Conservation (phyloP, 2,113 vertebrate genomes). For the Corythornis cristatus region DNA sequence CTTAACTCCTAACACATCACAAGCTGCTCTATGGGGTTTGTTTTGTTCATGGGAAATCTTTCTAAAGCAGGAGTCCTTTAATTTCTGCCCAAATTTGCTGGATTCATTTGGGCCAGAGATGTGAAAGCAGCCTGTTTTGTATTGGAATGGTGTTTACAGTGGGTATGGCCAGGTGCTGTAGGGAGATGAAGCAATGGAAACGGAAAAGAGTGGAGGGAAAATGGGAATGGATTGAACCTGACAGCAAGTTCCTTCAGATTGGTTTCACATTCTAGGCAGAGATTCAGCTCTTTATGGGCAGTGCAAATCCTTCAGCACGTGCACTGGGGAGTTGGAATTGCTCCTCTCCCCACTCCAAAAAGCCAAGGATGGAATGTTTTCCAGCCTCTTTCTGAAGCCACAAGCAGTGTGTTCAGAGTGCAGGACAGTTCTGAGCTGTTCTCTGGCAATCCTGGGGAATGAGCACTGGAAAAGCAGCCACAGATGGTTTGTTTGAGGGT, state of each 20-base stretch:
- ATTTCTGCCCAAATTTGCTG: background rate
- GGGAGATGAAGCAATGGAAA: background rate
- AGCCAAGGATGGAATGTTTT: background rate
- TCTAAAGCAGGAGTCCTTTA: conserved; percentile 3
- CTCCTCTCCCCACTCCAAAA: background rate
- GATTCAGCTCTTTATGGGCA: background rate
- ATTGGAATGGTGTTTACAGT: background rate
- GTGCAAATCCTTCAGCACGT: background rate
- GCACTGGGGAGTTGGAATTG: background rate
- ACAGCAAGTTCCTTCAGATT: background rate
- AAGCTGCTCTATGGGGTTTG: background rate
- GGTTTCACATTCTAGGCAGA: background rate
- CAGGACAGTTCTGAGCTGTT: background rate
- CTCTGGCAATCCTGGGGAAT: background rate
- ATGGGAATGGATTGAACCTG: background rate
- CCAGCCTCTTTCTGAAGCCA: background rate
- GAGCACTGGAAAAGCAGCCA: background rate
- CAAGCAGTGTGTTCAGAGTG: background rate
- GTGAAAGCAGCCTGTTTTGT: background rate
- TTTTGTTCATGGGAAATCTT: background rate
- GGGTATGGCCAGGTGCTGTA: background rate
- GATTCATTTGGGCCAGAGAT: background rate
- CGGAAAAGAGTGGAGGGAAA: background rate
- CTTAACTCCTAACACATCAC: background rate
- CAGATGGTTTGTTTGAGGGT: too few species aligned